A percentile compares a stretch with the other conserved stretches of the same genome.
Evolutionary conservation across 2,113 vertebrate genomes (phyloP).

Genomic region (Ancistrus triradiatus): DNA sequence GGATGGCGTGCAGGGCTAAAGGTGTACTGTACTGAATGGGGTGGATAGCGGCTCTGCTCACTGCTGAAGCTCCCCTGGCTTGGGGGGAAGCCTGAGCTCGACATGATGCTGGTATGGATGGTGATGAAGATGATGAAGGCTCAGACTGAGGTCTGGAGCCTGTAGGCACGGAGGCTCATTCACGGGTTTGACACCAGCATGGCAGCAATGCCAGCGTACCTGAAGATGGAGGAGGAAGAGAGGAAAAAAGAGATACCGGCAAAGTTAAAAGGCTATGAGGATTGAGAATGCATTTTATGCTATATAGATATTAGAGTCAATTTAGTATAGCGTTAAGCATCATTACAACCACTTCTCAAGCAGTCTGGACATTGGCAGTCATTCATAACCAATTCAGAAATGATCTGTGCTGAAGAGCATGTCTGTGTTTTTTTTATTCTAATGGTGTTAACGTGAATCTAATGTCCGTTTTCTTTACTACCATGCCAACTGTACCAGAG

Average conservation of each 20-base stretch:
- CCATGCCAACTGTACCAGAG: too few relatives aligned
- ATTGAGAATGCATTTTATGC: too few relatives aligned
- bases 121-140: slow-evolving; percentile 53
- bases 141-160: slow-evolving; percentile 54
- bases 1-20: slow-evolving; percentile 84
- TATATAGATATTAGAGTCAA: too few relatives aligned
- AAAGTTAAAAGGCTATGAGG: not conserved
- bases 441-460: too few relatives aligned
- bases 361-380: too few relatives aligned
- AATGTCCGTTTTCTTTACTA: too few relatives aligned
- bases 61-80: slow-evolving; percentile 95
- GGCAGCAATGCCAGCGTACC: slow-evolving; percentile 76
- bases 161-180: slow-evolving; percentile 61
- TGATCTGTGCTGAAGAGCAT: too few relatives aligned
- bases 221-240: slow-evolving; percentile 58
- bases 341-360: too few relatives aligned
- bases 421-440: too few relatives aligned
- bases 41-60: slow-evolving; percentile 88
- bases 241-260: not conserved
- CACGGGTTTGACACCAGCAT: slow-evolving; percentile 75
- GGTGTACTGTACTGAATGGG: slow-evolving; percentile 91
- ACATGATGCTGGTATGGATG: slow-evolving; percentile 72
- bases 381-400: too few relatives aligned
- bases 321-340: too few relatives aligned
- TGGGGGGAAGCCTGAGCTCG: slow-evolving; percentile 94